Conservation (phyloP, 64 coral and sea anemone genomes). For the Montipora capricornis region DNA sequence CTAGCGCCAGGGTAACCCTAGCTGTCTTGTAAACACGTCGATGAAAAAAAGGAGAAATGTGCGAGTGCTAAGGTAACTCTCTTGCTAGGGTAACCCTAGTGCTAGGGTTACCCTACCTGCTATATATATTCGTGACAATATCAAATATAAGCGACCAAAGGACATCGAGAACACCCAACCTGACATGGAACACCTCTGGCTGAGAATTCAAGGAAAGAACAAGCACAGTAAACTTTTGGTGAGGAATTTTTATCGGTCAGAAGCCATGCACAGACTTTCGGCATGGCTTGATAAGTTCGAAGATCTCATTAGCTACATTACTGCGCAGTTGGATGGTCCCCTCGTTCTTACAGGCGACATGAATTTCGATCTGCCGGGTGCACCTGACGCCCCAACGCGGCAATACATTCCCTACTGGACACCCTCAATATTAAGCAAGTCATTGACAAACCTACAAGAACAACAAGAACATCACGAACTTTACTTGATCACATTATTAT, state of each 20-base stretch:
- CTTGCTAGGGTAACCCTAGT: too few species aligned
- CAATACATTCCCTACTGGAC: slow-evolving; percentile 22
- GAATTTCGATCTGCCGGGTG: background rate
- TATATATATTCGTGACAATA: background rate
- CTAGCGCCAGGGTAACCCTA: too few species aligned
- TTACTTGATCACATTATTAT: slow-evolving; percentile 59
- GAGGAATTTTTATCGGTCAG: slow-evolving; percentile 16
- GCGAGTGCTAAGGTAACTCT: too few species aligned
- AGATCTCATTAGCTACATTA: slow-evolving; percentile 18
- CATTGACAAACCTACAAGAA: slow-evolving; percentile 40
- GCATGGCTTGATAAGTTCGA: slow-evolving; percentile 47
- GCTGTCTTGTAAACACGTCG: too few species aligned
- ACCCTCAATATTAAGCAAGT: slow-evolving; percentile 41
- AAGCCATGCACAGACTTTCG: background rate
- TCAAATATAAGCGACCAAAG: background rate
- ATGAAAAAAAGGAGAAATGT: too few species aligned
- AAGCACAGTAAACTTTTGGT: slow-evolving; percentile 32
- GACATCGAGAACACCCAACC: background rate
- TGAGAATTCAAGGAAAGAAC: slow-evolving; percentile 25
- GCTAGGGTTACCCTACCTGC: too few species aligned
- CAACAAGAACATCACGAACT: slow-evolving; percentile 21
- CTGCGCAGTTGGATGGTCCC: slow-evolving; percentile 46
- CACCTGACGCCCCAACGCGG: background rate
- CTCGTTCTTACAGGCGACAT: slow-evolving; percentile 44
- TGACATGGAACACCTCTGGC: slow-evolving; percentile 1